Evolutionary conservation across 2,113 vertebrate genomes (phyloP), one percentile per base, ranked within the genome.

Genomic region (Coreoperca whiteheadi): DNA sequence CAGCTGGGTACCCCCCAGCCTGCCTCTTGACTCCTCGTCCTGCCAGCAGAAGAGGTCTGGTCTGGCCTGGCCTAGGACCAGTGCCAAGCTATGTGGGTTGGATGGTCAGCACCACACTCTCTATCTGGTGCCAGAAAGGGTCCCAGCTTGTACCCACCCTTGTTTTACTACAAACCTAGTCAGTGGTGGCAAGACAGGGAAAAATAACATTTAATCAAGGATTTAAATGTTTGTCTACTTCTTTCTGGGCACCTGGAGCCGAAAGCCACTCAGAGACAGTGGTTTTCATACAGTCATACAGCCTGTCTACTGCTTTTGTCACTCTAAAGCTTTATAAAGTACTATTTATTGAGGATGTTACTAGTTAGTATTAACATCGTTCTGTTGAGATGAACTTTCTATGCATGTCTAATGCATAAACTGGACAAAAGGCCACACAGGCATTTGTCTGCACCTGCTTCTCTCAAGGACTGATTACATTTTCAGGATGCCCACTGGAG

Each of bases 61-160:
- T 84, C 83, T 86, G 74, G 76, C 41, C 83, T 86, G 74, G 76
- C 41, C 72, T 90, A 23, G 80, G 82, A 90, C 77, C 74, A 65
- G 28, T 65, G 91, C 94, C 93, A 95, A 72, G 78, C 79, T 70
- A 15, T 74, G 87, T 90, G 77, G 82, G 81, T 78, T 54, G 79
- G 73, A 87, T 71, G 82, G 87, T 89, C 90, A 92, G 84, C 83
- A 92, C 82, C 92, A 93, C 89, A 87, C 83, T 46, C 65, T 75
- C 43, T 89, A 81, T 88, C 93, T 93, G 93, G 93, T 95, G 93
- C 93, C 93, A 95, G 90, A 57, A 77, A 89, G 82, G 80, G 89
- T 87, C 88, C 56, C 93, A 93, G 91, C 90, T 92, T 93, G 93
- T 94, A 90, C 63, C 64, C 79, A 90, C 61, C 80, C 63, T 43